phyloP scores from a whole-genome alignment of 2,888 invertebrate genomes.

The Pachliopta kotzebuea region DNA sequence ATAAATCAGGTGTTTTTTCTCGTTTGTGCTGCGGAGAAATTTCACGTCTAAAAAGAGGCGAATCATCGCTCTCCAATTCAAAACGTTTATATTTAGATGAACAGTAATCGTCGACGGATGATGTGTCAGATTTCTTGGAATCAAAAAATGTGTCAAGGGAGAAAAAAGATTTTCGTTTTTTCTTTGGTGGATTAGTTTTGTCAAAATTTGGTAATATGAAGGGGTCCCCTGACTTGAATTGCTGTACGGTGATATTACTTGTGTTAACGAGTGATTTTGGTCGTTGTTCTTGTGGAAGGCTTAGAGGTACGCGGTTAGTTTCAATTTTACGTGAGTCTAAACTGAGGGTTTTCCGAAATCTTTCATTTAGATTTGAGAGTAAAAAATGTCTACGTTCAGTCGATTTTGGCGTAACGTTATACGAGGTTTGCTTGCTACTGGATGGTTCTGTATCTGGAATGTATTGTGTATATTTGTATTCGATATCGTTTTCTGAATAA shows the following conservation, averaged over 20 bases:
- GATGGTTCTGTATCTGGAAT: constrained; percentile 67
- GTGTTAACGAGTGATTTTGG: constrained; percentile 74
- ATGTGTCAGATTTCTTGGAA: constrained; percentile 72
- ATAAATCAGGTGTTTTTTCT: constrained; percentile 69
- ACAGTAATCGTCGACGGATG: constrained; percentile 74
- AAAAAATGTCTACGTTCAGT: constrained; percentile 67
- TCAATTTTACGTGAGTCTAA: constrained; percentile 72
- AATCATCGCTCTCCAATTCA: constrained; percentile 74
- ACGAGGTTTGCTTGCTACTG: constrained; percentile 68
- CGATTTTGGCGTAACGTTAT: constrained; percentile 72
- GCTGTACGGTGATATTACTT: constrained; percentile 63
- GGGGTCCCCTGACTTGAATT: constrained; percentile 55
- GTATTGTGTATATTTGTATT: constrained; percentile 74
- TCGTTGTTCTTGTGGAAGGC: constrained; percentile 59
- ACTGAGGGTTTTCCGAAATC: constrained; percentile 75
- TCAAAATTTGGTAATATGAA: constrained; percentile 63
- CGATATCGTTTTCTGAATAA: constrained; percentile 69
- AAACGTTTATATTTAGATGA: constrained; percentile 78
- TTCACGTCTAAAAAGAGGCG: constrained; percentile 67
- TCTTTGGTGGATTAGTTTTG: constrained; percentile 65
- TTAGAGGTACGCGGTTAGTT: constrained; percentile 59
- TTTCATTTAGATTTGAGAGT: constrained; percentile 69
- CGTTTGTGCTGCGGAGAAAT: constrained; percentile 41
- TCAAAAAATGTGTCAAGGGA: constrained; percentile 77
- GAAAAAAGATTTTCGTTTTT: constrained; percentile 75